Percentiles rank a stretch among this genome's conserved stretches.
Conservation (phyloP, 1,140 invertebrate genomes). For the Papilio dardanus region DNA sequence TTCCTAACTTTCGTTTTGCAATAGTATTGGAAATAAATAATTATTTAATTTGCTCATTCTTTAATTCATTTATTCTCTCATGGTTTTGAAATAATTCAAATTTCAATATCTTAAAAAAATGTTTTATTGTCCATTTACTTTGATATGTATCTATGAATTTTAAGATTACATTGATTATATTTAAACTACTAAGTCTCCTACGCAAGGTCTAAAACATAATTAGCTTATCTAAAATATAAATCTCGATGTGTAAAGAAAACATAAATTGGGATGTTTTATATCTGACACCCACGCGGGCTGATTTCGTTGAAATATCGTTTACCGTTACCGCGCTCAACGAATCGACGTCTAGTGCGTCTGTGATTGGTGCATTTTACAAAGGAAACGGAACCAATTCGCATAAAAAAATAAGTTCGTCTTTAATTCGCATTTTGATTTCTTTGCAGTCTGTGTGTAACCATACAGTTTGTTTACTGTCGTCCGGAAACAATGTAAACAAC, state of each 20-base stretch:
- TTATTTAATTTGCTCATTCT: neutral
- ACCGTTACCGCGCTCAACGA: neutral
- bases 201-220: neutral
- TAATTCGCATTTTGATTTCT: neutral
- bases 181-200: neutral
- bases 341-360: neutral
- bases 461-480: neutral
- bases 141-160: conserved; percentile 2
- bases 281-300: neutral
- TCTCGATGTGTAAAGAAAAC: neutral
- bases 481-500: neutral
- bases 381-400: neutral
- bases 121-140: neutral
- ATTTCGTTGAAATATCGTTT: neutral
- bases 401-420: neutral
- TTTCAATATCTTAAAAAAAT: neutral
- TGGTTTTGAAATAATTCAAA: neutral
- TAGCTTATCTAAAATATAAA: conserved; percentile 30
- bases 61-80: neutral
- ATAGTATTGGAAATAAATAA: conserved; percentile 1
- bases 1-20: conserved; percentile 30
- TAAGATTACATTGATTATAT: neutral
- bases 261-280: neutral
- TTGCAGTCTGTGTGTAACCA: neutral
- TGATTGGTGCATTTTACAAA: neutral